Evolutionary conservation across 2,888 invertebrate genomes (phyloP).

Genomic region (Stratiomys singularior): DNA sequence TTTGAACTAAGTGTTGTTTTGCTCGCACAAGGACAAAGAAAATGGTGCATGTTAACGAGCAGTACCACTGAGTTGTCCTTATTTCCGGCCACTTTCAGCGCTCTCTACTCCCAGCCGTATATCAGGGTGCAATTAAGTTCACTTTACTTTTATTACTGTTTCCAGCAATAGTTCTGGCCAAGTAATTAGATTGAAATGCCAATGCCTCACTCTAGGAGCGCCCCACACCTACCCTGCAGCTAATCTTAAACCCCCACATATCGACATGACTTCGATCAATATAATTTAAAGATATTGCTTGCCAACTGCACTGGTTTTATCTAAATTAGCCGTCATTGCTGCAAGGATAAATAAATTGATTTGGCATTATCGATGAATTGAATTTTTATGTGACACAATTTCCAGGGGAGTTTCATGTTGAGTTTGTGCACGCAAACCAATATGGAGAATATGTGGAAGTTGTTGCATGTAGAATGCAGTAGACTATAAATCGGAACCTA

Average conservation of each 20-base stretch:
- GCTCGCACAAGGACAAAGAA: neutral
- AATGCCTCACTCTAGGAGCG: neutral
- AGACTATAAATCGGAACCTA: too few species aligned
- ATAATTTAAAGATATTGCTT: slow-evolving; percentile 32
- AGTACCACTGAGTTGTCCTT: neutral
- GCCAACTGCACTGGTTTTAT: slow-evolving; percentile 25
- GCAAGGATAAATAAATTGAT: slow-evolving; percentile 17
- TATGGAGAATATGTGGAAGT: too few species aligned
- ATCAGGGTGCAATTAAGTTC: slow-evolving; percentile 40
- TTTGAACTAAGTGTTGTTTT: slow-evolving; percentile 8
- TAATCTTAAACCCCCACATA: neutral
- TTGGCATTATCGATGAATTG: neutral
- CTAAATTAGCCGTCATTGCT: slow-evolving; percentile 7
- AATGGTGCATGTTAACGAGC: neutral
- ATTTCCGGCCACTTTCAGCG: neutral
- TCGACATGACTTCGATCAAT: slow-evolving; percentile 15
- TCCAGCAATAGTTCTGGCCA: slow-evolving; percentile 24
- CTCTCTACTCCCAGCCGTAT: neutral
- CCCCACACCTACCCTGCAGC: neutral
- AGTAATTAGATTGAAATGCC: slow-evolving; percentile 39
- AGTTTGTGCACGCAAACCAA: too few species aligned
- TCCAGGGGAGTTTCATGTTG: neutral
- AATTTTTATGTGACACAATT: slow-evolving; percentile 8
- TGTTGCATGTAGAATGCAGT: too few species aligned
- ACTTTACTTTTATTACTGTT: slow-evolving; percentile 36